Percentiles rank a stretch among this genome's conserved stretches.
Conservation (phyloP, 2,113 vertebrate genomes). For the Sylvietta virens region DNA sequence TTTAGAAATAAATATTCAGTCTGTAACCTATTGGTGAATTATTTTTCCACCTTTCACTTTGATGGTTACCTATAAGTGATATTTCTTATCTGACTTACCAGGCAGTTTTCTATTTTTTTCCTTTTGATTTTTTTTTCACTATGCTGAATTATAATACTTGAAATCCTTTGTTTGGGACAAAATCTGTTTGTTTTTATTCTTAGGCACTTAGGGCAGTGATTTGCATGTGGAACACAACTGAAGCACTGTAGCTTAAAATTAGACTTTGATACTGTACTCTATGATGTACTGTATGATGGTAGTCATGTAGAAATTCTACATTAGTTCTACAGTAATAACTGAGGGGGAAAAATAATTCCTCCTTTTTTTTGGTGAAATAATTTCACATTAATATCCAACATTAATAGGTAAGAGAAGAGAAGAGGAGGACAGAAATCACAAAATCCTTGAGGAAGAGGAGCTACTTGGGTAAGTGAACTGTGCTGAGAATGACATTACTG, state of each 20-base stretch:
- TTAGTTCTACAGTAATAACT: background rate
- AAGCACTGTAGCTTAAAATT: background rate
- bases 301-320: background rate
- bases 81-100: background rate
- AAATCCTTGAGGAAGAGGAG: background rate
- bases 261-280: background rate
- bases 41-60: background rate
- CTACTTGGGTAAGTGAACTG: background rate
- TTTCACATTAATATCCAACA: background rate
- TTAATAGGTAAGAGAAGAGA: background rate
- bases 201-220: background rate
- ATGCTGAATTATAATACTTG: background rate
- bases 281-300: background rate
- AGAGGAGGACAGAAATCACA: background rate
- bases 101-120: background rate
- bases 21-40: background rate
- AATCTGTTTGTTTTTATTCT: background rate
- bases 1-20: background rate
- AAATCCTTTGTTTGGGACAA: background rate
- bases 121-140: background rate
- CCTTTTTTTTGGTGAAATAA: background rate
- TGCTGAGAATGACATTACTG: background rate
- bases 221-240: background rate
- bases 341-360: rapidly evolving
- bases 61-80: background rate